A percentile compares a stretch with the other conserved stretches of the same genome.
phyloP scores from a whole-genome alignment of 2,113 vertebrate species.

The Cyprinus carpio region DNA sequence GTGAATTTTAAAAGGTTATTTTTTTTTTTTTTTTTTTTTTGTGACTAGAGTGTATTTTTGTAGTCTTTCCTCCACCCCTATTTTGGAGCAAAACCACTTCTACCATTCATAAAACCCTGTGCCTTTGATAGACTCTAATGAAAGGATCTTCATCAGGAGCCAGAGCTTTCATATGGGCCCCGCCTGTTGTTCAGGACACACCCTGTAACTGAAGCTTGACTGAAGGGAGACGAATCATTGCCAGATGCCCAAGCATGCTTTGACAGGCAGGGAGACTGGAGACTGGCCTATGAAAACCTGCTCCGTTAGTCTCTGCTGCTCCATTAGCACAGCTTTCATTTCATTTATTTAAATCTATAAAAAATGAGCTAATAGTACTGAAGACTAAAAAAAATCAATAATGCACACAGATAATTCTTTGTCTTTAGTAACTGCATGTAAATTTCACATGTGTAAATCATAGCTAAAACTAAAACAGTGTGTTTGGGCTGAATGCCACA shows the following conservation, averaged over 20 bases:
- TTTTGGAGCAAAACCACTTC: constrained; percentile 44
- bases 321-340: background rate
- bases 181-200: constrained; percentile 20
- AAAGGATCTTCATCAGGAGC: constrained; percentile 1
- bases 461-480: background rate
- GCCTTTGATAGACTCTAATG: constrained; percentile 15
- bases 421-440: background rate
- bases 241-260: constrained; percentile 9
- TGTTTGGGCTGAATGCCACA: background rate
- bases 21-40: background rate
- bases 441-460: background rate
- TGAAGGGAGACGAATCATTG: constrained; percentile 6
- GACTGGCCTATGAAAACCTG: background rate
- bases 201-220: constrained; percentile 8
- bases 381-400: background rate
- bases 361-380: background rate
- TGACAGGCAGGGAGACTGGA: background rate
- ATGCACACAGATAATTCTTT: background rate
- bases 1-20: background rate
- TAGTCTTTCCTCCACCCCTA: background rate
- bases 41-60: constrained; percentile 15
- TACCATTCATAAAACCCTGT: constrained; percentile 4
- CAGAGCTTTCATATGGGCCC: constrained; percentile 49
- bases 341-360: background rate
- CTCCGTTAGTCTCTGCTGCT: background rate